These are phyloP conservation scores for Drosophila hamatofila DNA, from an alignment of 2,888 invertebrate genomes.

Conservation along the genomic window DNA sequence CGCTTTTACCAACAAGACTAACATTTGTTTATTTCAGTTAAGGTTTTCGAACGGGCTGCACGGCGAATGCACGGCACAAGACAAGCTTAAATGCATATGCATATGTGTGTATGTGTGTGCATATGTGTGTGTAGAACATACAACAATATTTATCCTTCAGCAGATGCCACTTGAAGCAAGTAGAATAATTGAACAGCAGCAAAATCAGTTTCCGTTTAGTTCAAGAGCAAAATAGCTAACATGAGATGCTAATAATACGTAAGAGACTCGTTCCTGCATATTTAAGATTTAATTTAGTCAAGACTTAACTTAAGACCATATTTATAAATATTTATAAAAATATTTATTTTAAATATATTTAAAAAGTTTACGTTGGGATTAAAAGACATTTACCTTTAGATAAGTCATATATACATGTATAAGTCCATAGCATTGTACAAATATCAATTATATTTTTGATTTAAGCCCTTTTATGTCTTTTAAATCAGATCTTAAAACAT, in stretches of 20 bases:
- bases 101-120: not conserved
- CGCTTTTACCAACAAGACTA: constrained; percentile 32
- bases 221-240: not conserved
- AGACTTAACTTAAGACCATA: not conserved
- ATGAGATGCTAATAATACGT: not conserved
- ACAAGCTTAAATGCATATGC: not conserved
- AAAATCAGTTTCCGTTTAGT: not conserved
- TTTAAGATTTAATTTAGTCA: not conserved
- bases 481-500: too few relatives aligned
- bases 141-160: not conserved
- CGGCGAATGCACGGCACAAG: constrained; percentile 8
- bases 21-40: constrained; percentile 15
- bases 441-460: not conserved
- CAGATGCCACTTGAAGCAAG: constrained; percentile 21
- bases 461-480: not conserved
- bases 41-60: constrained; percentile 1
- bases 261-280: not conserved
- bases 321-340: not conserved
- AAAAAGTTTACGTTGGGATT: not conserved
- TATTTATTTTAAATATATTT: not conserved
- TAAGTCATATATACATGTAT: too few relatives aligned
- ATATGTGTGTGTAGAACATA: not conserved
- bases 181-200: not conserved
- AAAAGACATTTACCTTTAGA: not conserved
- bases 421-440: not conserved